Conservation (phyloP, 2,888 invertebrate species). For the Steinernema hermaphroditum region DNA sequence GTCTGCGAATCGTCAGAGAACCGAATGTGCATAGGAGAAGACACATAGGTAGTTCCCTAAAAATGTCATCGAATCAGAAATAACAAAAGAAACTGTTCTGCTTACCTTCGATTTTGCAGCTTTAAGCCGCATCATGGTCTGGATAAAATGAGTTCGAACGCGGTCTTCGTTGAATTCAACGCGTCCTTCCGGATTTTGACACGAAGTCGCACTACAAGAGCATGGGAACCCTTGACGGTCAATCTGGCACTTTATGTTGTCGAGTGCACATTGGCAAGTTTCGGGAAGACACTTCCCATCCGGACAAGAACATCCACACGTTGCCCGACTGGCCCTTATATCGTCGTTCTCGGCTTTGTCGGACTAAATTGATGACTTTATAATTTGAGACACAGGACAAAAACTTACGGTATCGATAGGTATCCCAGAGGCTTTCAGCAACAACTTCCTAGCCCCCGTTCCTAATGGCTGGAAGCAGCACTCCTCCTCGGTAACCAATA, state of each 20-base stretch:
- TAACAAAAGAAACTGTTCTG: neutral
- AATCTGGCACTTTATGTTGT: conserved; percentile 95
- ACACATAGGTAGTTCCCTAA: neutral
- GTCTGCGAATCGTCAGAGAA: conserved; percentile 1
- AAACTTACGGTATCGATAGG: conserved; percentile 33
- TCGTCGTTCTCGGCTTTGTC: conserved; percentile 81
- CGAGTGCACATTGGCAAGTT: conserved; percentile 88
- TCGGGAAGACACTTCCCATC: conserved; percentile 90
- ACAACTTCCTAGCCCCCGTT: conserved; percentile 10
- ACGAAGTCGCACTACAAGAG: conserved; percentile 88
- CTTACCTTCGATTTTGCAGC: conserved; percentile 26
- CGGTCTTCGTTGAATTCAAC: conserved; percentile 94
- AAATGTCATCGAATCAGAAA: neutral
- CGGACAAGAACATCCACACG: conserved; percentile 84
- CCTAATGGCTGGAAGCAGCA: conserved; percentile 28
- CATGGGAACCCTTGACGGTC: conserved; percentile 94
- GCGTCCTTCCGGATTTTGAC: conserved; percentile 86
- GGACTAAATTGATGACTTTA: conserved; percentile 10
- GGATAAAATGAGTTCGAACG: conserved; percentile 93
- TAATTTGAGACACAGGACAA: neutral
- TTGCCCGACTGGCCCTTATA: conserved; percentile 70
- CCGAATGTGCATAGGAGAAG: conserved; percentile 16
- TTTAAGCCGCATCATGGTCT: conserved; percentile 84
- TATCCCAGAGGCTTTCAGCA: conserved; percentile 28
- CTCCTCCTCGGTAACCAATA: neutral